Conservation (phyloP, 1,140 invertebrate species). For the Caerostris extrusa region DNA sequence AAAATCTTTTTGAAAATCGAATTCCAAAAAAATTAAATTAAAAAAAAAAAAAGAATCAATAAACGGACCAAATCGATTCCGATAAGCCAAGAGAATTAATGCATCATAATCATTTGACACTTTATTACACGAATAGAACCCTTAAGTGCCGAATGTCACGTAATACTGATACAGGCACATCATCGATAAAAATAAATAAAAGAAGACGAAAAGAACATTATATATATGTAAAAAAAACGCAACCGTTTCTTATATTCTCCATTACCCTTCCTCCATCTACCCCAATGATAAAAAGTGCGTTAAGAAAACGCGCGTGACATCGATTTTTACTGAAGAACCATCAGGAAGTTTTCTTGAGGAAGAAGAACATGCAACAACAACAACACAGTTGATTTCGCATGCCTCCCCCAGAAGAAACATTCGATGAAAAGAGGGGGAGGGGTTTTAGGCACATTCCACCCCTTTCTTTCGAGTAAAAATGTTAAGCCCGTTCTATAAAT, state of each 20-base stretch:
- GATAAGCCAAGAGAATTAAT: background rate
- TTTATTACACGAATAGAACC: background rate
- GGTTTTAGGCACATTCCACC: too few species aligned
- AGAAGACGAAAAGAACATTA: background rate
- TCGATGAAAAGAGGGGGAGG: background rate
- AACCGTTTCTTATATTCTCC: background rate
- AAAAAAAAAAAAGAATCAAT: too few species aligned
- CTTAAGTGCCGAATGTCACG: slow-evolving; percentile 27
- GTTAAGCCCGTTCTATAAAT: slow-evolving; percentile 72
- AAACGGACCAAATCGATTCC: background rate
- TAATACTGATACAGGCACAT: background rate
- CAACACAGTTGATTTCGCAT: slow-evolving; percentile 46
- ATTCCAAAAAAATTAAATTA: too few species aligned
- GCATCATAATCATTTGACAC: background rate
- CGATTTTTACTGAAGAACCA: slow-evolving; percentile 57
- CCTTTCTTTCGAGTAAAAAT: slow-evolving; percentile 19
- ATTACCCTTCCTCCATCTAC: background rate
- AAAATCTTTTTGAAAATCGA: too few species aligned
- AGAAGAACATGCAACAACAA: slow-evolving; percentile 32
- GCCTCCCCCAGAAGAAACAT: slow-evolving; percentile 12
- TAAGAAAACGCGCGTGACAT: slow-evolving; percentile 32
- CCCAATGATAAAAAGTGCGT: slow-evolving; percentile 13
- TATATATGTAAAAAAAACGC: background rate
- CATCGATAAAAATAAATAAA: background rate
- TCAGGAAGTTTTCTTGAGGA: slow-evolving; percentile 27